These are phyloP conservation scores for Schizopygopsis malacanthus DNA, from an alignment of 2,797 vertebrate species.

Conservation along the genomic window DNA sequence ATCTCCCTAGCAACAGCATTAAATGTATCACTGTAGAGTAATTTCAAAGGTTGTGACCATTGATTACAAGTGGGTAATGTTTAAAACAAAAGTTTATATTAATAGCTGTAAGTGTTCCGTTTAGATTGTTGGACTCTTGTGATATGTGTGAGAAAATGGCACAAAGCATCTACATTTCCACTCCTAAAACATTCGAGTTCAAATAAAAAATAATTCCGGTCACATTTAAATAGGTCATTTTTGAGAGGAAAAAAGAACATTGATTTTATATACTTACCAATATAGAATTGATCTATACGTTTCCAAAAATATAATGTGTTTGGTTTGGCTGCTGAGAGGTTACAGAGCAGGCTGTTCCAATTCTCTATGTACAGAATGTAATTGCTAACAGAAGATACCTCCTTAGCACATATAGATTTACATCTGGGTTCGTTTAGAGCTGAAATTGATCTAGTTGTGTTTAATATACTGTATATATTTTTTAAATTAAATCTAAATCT, in stretches of 20 bases:
- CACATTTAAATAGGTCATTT: constrained; percentile 15
- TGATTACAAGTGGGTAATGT: constrained; percentile 25
- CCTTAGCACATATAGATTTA: constrained; percentile 23
- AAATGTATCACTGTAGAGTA: neutral
- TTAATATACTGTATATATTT: constrained; percentile 25
- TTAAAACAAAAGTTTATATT: constrained; percentile 19
- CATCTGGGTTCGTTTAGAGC: constrained; percentile 18
- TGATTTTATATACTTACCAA: constrained; percentile 9
- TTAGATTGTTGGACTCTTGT: neutral
- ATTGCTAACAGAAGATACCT: constrained; percentile 26
- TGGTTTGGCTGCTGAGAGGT: neutral
- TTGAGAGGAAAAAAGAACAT: neutral
- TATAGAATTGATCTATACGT: constrained; percentile 1
- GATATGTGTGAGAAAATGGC: neutral
- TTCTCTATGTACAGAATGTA: constrained; percentile 23
- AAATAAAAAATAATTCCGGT: neutral
- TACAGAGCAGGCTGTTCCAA: constrained; percentile 4
- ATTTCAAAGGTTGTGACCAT: constrained; percentile 1
- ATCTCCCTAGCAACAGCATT: constrained; percentile 7
- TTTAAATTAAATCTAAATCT: constrained; percentile 12
- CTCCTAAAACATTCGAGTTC: neutral
- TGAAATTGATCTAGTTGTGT: constrained; percentile 12
- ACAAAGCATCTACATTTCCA: neutral
- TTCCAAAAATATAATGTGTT: neutral
- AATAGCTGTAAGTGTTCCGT: neutral